Percentiles rank a stretch among this genome's conserved stretches.
Conservation (phyloP, 2,113 vertebrate genomes). For the Pteropus alecto region DNA sequence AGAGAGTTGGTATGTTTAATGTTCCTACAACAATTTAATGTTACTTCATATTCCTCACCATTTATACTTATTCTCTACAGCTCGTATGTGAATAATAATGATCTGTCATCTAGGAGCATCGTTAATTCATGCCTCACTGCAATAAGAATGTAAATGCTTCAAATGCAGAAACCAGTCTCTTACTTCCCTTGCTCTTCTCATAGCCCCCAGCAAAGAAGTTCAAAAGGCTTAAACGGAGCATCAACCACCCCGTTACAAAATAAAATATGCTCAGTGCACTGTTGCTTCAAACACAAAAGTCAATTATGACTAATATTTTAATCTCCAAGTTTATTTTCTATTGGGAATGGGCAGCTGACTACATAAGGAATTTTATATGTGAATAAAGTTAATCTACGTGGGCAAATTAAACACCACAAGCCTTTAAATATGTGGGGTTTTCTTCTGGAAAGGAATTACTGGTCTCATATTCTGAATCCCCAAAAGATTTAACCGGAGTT, state of each 20-base stretch:
- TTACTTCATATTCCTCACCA: neutral
- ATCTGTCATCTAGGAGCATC: neutral
- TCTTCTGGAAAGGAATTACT: neutral
- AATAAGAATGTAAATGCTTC: neutral
- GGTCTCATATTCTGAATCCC: neutral
- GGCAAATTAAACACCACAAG: neutral
- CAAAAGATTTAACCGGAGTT: neutral
- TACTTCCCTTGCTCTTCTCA: neutral
- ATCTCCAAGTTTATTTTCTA: neutral
- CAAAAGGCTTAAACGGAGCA: neutral
- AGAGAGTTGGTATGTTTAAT: neutral
- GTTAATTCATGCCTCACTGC: neutral
- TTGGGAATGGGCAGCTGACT: neutral
- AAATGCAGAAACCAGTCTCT: neutral
- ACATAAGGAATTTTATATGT: neutral
- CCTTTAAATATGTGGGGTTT: neutral
- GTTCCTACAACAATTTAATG: neutral
- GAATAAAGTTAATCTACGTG: neutral
- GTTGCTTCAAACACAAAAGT: neutral
- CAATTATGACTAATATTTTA: neutral
- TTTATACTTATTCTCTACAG: neutral
- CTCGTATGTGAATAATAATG: neutral
- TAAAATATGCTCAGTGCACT: neutral
- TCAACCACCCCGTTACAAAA: neutral
- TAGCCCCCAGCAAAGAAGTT: neutral